Conservation (phyloP, 2,797 vertebrate genomes). For the Ammospiza maritima region DNA sequence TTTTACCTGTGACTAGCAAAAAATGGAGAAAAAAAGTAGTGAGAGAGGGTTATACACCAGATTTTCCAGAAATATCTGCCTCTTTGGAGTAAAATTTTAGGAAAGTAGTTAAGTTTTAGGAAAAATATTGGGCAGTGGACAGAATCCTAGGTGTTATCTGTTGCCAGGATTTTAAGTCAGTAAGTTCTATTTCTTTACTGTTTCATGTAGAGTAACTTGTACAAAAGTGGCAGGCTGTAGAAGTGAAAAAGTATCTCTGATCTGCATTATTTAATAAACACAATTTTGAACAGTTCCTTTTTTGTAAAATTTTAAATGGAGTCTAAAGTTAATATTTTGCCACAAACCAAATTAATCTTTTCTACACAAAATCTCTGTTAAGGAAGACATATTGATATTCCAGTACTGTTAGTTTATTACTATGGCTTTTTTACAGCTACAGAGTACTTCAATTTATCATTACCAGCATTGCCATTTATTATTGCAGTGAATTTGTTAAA, state of each 20-base stretch:
- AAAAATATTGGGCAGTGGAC: neutral
- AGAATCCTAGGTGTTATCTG: neutral
- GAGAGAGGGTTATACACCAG: neutral
- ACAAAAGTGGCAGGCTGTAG: neutral
- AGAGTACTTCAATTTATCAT: conserved; percentile 46
- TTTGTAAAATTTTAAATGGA: neutral
- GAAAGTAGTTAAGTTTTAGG: neutral
- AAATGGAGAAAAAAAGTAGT: neutral
- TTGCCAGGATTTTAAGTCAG: neutral
- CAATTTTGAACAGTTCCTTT: neutral
- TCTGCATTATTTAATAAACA: neutral
- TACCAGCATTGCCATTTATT: conserved; percentile 71
- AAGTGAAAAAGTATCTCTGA: neutral
- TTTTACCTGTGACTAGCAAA: neutral
- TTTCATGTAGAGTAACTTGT: neutral
- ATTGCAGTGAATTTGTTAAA: conserved; percentile 63
- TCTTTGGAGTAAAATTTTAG: neutral
- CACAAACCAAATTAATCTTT: neutral
- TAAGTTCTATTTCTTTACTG: neutral
- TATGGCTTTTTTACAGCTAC: conserved; percentile 44
- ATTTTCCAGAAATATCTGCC: neutral
- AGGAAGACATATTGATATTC: conserved; percentile 38
- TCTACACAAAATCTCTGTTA: neutral
- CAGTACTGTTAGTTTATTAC: conserved; percentile 59
- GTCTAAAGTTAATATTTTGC: conserved; percentile 28